Percentiles rank a stretch among this genome's conserved stretches.
phyloP scores from a whole-genome alignment of 1,140 invertebrate species.

The Polypedilum pembai region DNA sequence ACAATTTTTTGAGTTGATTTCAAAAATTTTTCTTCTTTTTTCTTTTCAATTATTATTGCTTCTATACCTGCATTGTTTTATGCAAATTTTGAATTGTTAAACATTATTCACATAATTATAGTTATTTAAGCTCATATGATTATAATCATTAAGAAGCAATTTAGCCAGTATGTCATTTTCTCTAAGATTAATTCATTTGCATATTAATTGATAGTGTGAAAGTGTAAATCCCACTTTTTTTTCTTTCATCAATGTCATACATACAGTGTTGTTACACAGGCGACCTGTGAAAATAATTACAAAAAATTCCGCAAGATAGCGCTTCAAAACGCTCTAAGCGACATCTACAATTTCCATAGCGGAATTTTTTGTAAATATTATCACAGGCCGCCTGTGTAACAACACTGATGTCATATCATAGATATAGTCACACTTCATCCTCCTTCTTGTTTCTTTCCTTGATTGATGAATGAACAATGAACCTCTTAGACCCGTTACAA shows the following conservation, averaged over 20 bases:
- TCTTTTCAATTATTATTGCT: conserved; percentile 11
- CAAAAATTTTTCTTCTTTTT: no score
- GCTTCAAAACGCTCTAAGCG: no score
- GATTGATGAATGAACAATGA: conserved; percentile 18
- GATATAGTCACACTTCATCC: neutral
- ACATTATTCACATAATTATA: neutral
- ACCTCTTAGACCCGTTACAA: neutral
- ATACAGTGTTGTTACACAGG: no score
- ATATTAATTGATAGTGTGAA: neutral
- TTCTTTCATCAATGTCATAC: neutral
- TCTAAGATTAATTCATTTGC: neutral
- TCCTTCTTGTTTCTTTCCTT: neutral
- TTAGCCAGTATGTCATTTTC: neutral
- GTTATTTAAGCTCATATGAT: neutral
- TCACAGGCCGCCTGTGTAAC: no score
- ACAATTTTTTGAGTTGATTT: no score
- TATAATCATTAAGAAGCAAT: neutral
- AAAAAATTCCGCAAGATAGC: no score
- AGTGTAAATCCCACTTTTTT: no score
- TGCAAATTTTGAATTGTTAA: neutral
- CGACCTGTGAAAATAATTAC: no score
- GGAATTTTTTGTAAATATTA: no score
- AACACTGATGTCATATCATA: neutral
- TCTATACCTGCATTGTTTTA: no score
- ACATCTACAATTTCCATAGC: no score